Evolutionary conservation across 2,888 invertebrate species (phyloP), one percentile per base, ranked within the genome.

Genomic region (Melinaea menophilus): DNA sequence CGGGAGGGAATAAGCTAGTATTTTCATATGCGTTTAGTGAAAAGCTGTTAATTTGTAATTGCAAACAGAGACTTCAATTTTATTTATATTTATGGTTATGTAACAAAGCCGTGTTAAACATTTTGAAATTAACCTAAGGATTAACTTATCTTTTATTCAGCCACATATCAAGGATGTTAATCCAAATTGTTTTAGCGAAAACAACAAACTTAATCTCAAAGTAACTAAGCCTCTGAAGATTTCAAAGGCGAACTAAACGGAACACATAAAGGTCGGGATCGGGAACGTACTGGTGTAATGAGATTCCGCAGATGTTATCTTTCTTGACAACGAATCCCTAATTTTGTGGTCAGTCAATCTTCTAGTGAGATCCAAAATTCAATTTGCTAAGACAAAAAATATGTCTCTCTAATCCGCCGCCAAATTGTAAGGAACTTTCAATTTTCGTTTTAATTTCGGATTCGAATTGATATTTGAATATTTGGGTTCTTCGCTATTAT

Each of bases 331-430:
- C 83, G 85, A 82, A 87, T 85, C 85, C 83, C 86, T 84, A 87
- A 88, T 89, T n/a, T 86, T 90, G 90, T 82, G 89, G 89, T 90
- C 87, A 88, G 85, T 89, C 88, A 85, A 87, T 88, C 87, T 86
- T 84, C 62, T 59, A 51, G 54, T 59, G 59, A 67, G 67, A 62
- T 64, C 59, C 63, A 55, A 58, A 88, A 88, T 89, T 88, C 87
- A 88, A 88, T 90, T 89, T 89, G 82, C 81, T 84, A 84, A 88
- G 82, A 84, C 82, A 82, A 84, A 85, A 86, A 82, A 82, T 81
- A 83, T 80, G 80, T 81, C 78, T 80, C 76, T 74, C 72, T 76
- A 80, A 79, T 73, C 75, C 74, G 73, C 73, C 69, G 72, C 65
- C 55, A 75, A 79, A 79, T 77, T 75, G 77, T 76, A 73, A 75